These are phyloP conservation scores for Drosophila anceps DNA, from an alignment of 2,888 invertebrate genomes.

Conservation along the genomic window DNA sequence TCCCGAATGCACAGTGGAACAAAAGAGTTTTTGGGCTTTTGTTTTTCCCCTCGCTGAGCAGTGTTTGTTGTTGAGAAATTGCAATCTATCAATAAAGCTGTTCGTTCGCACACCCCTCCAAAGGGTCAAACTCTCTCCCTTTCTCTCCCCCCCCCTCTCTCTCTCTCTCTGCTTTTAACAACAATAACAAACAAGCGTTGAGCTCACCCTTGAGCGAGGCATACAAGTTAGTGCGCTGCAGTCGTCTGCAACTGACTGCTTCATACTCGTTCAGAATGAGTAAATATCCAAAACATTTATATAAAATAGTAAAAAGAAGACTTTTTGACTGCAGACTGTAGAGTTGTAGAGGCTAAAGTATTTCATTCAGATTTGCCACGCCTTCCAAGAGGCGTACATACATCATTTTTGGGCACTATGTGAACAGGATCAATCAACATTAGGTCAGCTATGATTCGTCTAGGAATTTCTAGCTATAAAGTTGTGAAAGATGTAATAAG, in stretches of 20 bases:
- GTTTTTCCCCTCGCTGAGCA: conserved; percentile 23
- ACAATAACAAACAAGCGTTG: conserved; percentile 58
- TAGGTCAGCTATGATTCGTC: too few species aligned
- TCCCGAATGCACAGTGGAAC: conserved; percentile 40
- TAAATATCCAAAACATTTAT: too few species aligned
- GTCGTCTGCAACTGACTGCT: background rate
- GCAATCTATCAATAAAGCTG: conserved; percentile 81
- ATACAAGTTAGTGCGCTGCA: background rate
- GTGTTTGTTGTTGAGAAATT: conserved; percentile 54
- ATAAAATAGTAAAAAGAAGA: too few species aligned
- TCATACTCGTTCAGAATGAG: background rate
- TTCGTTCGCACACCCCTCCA: conserved; percentile 46
- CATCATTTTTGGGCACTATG: too few species aligned
- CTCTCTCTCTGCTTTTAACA: conserved; percentile 22
- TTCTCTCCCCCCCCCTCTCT: background rate
- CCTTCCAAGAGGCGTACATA: too few species aligned
- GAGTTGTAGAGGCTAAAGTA: too few species aligned
- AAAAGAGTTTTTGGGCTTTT: conserved; percentile 66
- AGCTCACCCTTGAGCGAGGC: conserved; percentile 46
- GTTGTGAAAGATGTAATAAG: too few species aligned
- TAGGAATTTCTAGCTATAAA: too few species aligned
- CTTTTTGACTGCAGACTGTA: too few species aligned
- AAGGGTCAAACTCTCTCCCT: conserved; percentile 16
- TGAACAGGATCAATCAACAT: too few species aligned
- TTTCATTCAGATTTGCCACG: too few species aligned